A percentile compares a stretch with the other conserved stretches of the same genome.
Conservation (phyloP, 2,888 invertebrate genomes). For the Polymixis lichenea region DNA sequence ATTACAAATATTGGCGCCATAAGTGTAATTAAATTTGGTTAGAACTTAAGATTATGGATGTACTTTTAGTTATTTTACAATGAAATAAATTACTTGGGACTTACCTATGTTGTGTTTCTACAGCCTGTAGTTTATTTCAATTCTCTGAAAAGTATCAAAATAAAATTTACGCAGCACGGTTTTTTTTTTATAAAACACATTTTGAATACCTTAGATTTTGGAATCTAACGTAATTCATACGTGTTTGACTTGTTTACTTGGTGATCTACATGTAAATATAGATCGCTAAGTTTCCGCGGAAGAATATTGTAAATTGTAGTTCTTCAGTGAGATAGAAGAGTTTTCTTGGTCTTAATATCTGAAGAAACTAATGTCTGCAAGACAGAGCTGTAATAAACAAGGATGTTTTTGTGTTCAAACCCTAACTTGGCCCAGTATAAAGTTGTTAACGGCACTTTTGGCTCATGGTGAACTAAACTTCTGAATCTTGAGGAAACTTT, state of each 20-base stretch:
- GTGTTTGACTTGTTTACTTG: not conserved
- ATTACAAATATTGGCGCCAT: constrained; percentile 1
- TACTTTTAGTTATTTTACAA: not conserved
- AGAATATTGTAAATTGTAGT: not conserved
- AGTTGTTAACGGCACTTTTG: constrained; percentile 28
- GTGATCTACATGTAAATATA: no score
- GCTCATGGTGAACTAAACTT: constrained; percentile 35
- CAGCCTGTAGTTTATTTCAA: not conserved
- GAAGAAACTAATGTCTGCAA: not conserved
- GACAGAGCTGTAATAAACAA: constrained; percentile 3
- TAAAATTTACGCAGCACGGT: no score
- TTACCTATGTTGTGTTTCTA: not conserved
- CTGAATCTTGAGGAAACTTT: constrained; percentile 32
- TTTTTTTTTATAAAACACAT: no score
- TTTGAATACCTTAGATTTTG: not conserved
- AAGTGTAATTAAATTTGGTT: not conserved
- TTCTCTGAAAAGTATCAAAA: not conserved
- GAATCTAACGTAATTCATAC: not conserved
- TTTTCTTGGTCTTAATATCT: not conserved
- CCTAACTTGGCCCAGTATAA: constrained; percentile 15
- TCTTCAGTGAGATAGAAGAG: not conserved
- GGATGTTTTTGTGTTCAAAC: constrained; percentile 5
- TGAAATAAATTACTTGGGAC: not conserved
- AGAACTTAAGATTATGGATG: not conserved
- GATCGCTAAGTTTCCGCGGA: not conserved